Evolutionary conservation across 2,888 invertebrate genomes (phyloP), one percentile per base, ranked within the genome.

Genomic region (Ennomos quercinarius): DNA sequence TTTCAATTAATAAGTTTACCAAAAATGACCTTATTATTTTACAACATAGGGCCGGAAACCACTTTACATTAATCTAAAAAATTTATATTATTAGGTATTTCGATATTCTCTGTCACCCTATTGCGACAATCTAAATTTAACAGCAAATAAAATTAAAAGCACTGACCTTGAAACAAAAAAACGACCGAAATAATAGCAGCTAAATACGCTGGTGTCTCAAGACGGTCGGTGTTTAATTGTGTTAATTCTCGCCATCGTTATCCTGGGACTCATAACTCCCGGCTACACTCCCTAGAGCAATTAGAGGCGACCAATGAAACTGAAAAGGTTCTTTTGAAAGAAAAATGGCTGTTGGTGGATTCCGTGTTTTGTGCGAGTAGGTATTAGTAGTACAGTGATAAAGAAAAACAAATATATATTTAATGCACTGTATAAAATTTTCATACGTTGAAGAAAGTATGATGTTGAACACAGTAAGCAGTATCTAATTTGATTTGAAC

Each of bases 201-300:
- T 66, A 63, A 67, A 69, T 63, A 73, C 70, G 70, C 67, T 57
- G 57, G 61, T 58, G 64, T 67, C 63, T 69, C 63, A 70, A 74
- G 72, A 70, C 64, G 61, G 69, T 72, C 65, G 57, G 68, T 72
- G 71, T 77, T 77, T 73, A 76, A 78, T 77, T 76, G 71, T 73
- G 72, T 73, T 76, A 74, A 78, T 77, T 74, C 72, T 67, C 71
- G 70, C 67, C 72, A 72, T 73, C 73, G 67, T 78, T 77, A 76
- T 76, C 73, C 62, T 58, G 63, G 62, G 68, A 70, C 68, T 77
- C 74, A 74, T 77, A 71, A 72, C 72, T 74, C 72, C 68, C 67
- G 60, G 64, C 68, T 67, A 40, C 61, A 54, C 58, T 73, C 70
- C 67, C 70, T 63, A 60, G 70, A 72, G 74, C 73, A 78, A 77